Conservation (phyloP, 2,888 invertebrate species). For the Conus canariensis region DNA sequence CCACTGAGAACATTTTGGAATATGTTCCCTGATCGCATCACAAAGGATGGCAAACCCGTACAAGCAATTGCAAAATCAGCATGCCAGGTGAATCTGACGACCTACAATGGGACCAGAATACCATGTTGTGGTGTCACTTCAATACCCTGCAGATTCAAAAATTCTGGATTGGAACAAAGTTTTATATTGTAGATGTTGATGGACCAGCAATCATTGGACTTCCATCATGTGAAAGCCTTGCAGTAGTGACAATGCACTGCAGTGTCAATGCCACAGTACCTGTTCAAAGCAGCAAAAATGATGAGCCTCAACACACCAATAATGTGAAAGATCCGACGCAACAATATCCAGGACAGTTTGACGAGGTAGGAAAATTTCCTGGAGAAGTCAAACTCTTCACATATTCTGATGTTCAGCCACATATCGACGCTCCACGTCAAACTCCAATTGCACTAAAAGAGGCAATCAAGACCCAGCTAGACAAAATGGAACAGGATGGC, state of each 20-base stretch:
- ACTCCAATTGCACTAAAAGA: background rate
- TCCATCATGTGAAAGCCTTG: conserved; percentile 36
- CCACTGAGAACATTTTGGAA: conserved; percentile 40
- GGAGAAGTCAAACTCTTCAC: conserved; percentile 1
- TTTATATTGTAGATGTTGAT: conserved; percentile 47
- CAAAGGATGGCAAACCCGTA: background rate
- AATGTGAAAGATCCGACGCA: no score
- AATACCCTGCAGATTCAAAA: conserved; percentile 19
- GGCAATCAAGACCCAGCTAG: no score
- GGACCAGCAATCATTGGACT: conserved; percentile 48
- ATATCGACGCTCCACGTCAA: conserved; percentile 44
- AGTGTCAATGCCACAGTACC: background rate
- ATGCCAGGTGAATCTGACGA: conserved; percentile 34
- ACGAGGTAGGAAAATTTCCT: conserved; percentile 36
- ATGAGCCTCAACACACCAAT: background rate
- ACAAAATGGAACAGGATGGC: no score
- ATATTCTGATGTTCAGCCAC: conserved; percentile 20
- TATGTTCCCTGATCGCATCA: conserved; percentile 39
- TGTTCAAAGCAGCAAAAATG: conserved; percentile 14
- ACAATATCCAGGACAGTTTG: conserved; percentile 41
- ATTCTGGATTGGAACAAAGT: conserved; percentile 11
- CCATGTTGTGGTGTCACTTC: conserved; percentile 23
- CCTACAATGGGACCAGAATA: conserved; percentile 42
- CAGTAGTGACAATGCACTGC: conserved; percentile 42
- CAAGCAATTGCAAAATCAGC: background rate